Evolutionary conservation across 2,797 vertebrate species (phyloP).

Genomic region (Argentina silus): DNA sequence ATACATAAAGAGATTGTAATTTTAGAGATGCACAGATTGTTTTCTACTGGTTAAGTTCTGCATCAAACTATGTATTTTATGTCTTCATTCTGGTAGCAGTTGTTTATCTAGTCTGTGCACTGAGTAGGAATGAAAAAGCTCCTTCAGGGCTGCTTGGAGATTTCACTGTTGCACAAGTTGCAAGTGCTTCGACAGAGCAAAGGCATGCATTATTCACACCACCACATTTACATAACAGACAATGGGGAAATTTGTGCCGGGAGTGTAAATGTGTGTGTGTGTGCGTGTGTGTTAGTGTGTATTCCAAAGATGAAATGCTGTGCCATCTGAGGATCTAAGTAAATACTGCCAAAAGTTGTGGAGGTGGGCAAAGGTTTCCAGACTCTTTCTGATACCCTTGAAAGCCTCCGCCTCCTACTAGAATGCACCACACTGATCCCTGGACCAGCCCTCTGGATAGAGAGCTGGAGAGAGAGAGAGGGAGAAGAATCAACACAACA

Average conservation of each 20-base stretch:
- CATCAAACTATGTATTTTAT: not conserved
- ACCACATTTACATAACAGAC: slow-evolving; percentile 50
- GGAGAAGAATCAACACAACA: too few species aligned
- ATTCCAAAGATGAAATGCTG: not conserved
- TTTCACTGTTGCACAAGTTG: slow-evolving; percentile 1
- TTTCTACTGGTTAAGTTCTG: not conserved
- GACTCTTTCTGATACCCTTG: not conserved
- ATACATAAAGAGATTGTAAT: not conserved
- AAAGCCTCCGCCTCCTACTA: not conserved
- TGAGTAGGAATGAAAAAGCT: not conserved
- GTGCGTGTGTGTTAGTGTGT: not conserved
- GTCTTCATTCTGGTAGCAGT: not conserved
- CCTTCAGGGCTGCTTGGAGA: slow-evolving; percentile 20
- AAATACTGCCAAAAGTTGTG: slow-evolving; percentile 2
- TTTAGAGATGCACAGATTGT: not conserved
- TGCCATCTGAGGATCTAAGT: not conserved
- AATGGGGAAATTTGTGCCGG: not conserved
- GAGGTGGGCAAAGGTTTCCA: not conserved
- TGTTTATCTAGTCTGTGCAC: not conserved
- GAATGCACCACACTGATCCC: not conserved
- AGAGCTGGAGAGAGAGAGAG: not conserved
- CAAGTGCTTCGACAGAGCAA: slow-evolving; percentile 11
- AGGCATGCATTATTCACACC: slow-evolving; percentile 50
- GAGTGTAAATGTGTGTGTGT: not conserved
- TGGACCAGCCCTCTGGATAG: not conserved